Evolutionary conservation across 2,888 invertebrate genomes (phyloP).

Genomic region (Mystacides longicornis): DNA sequence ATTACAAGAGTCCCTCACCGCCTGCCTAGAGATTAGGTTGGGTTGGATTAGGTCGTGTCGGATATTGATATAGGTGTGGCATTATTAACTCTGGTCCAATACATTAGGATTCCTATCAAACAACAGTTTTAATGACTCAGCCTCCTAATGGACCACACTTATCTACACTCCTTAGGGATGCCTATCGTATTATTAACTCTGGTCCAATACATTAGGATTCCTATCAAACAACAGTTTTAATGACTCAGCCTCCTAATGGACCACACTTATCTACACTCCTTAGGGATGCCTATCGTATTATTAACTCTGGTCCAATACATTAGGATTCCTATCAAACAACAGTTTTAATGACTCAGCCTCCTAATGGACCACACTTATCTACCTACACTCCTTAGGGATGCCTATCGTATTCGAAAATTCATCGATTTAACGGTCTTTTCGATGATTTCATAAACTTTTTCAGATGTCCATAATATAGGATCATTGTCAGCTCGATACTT

Average conservation of each 20-base stretch:
- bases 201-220: neutral
- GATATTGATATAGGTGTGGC: too few relatives aligned
- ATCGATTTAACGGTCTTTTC: too few relatives aligned
- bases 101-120: neutral
- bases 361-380: neutral
- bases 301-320: constrained; percentile 1
- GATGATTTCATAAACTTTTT: too few relatives aligned
- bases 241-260: constrained; percentile 2
- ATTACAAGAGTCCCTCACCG: too few relatives aligned
- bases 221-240: neutral
- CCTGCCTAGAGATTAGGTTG: too few relatives aligned
- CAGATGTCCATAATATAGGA: too few relatives aligned
- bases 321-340: neutral
- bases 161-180: neutral
- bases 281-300: neutral
- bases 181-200: neutral
- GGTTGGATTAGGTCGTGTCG: too few relatives aligned
- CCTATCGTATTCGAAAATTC: too few relatives aligned
- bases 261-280: neutral
- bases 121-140: neutral
- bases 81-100: neutral
- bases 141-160: neutral
- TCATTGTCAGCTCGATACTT: too few relatives aligned
- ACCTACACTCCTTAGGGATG: neutral
- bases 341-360: neutral